phyloP scores from a whole-genome alignment of 2,113 vertebrate genomes.

The Elanoides forficatus region DNA sequence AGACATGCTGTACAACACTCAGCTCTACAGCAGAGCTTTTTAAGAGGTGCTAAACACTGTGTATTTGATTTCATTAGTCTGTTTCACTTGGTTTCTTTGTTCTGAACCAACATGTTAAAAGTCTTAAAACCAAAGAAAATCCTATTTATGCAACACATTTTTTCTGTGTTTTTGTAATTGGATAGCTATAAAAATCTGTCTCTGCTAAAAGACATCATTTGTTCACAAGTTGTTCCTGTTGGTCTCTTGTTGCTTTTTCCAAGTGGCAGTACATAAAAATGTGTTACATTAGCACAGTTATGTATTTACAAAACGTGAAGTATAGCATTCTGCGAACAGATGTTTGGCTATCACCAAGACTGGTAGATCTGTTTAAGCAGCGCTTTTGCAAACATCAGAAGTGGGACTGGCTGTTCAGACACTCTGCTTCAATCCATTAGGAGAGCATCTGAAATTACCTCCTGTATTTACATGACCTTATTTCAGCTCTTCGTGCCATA shows the following conservation, averaged over 20 bases:
- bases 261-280: slow-evolving; percentile 1
- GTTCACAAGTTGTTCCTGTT: slow-evolving; percentile 38
- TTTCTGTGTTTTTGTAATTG: not conserved
- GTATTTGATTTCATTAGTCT: slow-evolving; percentile 47
- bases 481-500: slow-evolving; percentile 3
- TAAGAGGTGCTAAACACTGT: slow-evolving; percentile 22
- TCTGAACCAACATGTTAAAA: not conserved
- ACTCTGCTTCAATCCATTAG: not conserved
- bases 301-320: slow-evolving; percentile 43
- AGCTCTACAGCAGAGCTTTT: not conserved
- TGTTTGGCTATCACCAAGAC: slow-evolving; percentile 44
- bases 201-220: not conserved
- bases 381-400: slow-evolving; percentile 48
- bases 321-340: slow-evolving; percentile 30
- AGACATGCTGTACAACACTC: not conserved
- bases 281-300: slow-evolving; percentile 19
- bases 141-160: not conserved
- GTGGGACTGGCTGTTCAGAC: slow-evolving; percentile 20
- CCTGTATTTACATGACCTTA: slow-evolving; percentile 29
- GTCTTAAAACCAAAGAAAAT: slow-evolving; percentile 20
- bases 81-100: not conserved
- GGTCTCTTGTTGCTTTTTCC: slow-evolving; percentile 26
- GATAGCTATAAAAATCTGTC: slow-evolving; percentile 48
- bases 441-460: slow-evolving; percentile 22
- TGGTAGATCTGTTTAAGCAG: slow-evolving; percentile 42